These are phyloP conservation scores for Phymorhynchus buccinoides DNA, from an alignment of 1,140 invertebrate species.

Conservation along the genomic window DNA sequence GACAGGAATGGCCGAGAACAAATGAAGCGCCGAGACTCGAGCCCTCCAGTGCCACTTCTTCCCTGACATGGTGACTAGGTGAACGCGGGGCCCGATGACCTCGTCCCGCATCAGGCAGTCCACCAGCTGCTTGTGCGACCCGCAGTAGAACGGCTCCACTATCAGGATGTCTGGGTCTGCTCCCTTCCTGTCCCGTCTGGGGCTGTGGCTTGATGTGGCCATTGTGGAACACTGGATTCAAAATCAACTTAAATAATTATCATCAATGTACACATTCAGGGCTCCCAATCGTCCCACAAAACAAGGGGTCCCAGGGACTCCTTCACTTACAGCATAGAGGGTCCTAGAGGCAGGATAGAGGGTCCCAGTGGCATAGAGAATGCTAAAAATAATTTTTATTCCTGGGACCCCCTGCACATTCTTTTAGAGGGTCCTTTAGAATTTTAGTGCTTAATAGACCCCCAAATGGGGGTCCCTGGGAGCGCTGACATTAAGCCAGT, in stretches of 20 bases:
- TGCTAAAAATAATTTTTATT: too few species aligned
- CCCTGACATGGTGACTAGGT: conserved; percentile 76
- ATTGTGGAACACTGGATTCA: background rate
- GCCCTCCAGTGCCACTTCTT: conserved; percentile 89
- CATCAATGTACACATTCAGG: background rate
- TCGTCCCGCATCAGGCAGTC: conserved; percentile 68
- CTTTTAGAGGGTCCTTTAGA: too few species aligned
- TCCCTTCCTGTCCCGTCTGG: background rate
- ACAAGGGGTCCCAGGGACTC: too few species aligned
- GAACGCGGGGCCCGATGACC: conserved; percentile 57
- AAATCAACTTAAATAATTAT: background rate
- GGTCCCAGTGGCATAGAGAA: too few species aligned
- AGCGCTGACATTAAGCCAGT: background rate
- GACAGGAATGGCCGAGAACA: conserved; percentile 78
- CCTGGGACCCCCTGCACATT: too few species aligned
- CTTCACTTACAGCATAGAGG: too few species aligned
- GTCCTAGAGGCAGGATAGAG: too few species aligned
- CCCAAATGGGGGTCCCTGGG: too few species aligned
- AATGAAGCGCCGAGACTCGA: conserved; percentile 79
- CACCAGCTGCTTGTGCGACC: conserved; percentile 82
- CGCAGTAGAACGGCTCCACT: conserved; percentile 82
- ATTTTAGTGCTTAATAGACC: too few species aligned
- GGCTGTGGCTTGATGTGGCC: background rate
- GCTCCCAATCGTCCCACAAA: too few species aligned
- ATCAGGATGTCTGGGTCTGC: conserved; percentile 52